Conservation (phyloP, 2,888 invertebrate genomes). For the Caenorhabditis sinica region DNA sequence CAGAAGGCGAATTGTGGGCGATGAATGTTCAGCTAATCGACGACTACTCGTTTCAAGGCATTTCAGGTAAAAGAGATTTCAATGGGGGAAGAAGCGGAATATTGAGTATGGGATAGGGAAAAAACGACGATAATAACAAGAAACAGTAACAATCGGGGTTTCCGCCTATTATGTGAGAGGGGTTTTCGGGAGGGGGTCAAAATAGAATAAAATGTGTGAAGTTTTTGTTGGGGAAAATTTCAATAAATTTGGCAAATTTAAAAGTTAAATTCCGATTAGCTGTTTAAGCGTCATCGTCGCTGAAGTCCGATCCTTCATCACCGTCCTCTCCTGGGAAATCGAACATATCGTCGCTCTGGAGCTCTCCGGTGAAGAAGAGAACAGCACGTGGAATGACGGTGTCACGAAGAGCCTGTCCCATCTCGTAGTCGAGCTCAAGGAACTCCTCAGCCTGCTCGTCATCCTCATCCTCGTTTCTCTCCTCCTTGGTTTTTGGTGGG, state of each 20-base stretch:
- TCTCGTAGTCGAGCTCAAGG: constrained; percentile 96
- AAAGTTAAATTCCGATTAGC: constrained; percentile 3
- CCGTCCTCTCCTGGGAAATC: constrained; percentile 68
- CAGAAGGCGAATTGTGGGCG: background rate
- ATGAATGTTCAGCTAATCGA: constrained; percentile 14
- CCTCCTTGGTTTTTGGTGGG: constrained; percentile 87
- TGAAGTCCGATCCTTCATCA: constrained; percentile 61
- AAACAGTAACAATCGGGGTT: constrained; percentile 59
- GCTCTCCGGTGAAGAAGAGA: constrained; percentile 93
- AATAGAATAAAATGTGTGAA: constrained; percentile 18
- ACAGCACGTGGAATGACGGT: constrained; percentile 97
- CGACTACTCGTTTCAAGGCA: constrained; percentile 55
- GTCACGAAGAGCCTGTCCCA: constrained; percentile 98
- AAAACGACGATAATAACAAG: constrained; percentile 60
- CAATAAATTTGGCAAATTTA: constrained; percentile 17
- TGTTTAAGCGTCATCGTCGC: constrained; percentile 68
- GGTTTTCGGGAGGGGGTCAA: background rate
- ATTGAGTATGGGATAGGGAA: constrained; percentile 49
- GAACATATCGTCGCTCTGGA: constrained; percentile 72
- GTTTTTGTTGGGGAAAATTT: constrained; percentile 1
- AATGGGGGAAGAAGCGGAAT: constrained; percentile 43
- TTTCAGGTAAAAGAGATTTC: constrained; percentile 12
- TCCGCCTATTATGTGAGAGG: constrained; percentile 57
- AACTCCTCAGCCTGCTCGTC: constrained; percentile 89
- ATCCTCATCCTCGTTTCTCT: constrained; percentile 74